A percentile compares a stretch with the other conserved stretches of the same genome.
Conservation (phyloP, 2,888 invertebrate genomes). For the Endomychus coccineus region DNA sequence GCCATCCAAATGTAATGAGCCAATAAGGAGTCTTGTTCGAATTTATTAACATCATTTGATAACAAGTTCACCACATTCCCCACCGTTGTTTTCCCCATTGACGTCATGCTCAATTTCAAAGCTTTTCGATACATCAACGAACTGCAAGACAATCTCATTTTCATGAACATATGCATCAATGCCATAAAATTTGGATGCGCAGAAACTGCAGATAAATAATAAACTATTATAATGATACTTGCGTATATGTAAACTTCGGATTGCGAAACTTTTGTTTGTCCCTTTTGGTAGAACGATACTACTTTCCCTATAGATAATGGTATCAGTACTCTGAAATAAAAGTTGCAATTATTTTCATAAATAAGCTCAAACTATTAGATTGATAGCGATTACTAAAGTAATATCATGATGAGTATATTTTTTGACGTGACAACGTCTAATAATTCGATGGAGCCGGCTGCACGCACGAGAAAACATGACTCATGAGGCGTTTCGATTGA, state of each 20-base stretch:
- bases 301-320: slow-evolving; percentile 54
- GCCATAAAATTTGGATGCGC: slow-evolving; percentile 83
- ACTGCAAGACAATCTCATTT: slow-evolving; percentile 74
- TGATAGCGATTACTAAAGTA: no score
- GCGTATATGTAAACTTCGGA: slow-evolving; percentile 70
- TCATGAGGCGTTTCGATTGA: no score
- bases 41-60: slow-evolving; percentile 64
- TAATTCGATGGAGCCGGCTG: no score
- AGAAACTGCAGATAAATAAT: slow-evolving; percentile 32
- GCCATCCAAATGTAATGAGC: slow-evolving; percentile 75
- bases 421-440: no score
- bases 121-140: slow-evolving; percentile 74
- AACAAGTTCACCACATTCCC: slow-evolving; percentile 47
- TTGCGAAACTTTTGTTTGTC: slow-evolving; percentile 28
- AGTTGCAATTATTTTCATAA: no score
- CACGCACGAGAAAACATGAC: no score
- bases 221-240: slow-evolving; percentile 52
- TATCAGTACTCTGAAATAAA: slow-evolving; percentile 32
- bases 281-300: slow-evolving; percentile 54
- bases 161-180: slow-evolving; percentile 76
- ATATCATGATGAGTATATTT: no score
- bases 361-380: no score
- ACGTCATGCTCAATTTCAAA: slow-evolving; percentile 42
- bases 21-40: slow-evolving; percentile 84
- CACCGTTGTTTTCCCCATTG: slow-evolving; percentile 53